Base-by-base conservation (phyloP, 2,888 invertebrate species). In the Hemistola chrysoprasaria region DNA sequence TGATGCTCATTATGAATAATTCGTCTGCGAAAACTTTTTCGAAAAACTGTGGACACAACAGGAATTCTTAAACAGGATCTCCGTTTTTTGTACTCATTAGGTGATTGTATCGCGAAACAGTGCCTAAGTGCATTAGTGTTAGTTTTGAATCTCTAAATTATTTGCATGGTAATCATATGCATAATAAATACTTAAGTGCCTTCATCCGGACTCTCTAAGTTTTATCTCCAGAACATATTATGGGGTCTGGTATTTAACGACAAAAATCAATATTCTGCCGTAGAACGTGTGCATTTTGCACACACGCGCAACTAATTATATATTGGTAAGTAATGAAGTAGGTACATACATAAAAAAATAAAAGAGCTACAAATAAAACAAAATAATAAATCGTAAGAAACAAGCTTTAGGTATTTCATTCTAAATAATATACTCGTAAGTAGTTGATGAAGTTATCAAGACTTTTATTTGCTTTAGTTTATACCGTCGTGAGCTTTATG, bases 1-100 rank as follows among this genome's bases (percentile, higher is more conserved):
- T 59, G 71, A 66, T 70, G 63, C 70, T 81, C 73, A 81, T 84
- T 83, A 79, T 79, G 74, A 78, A 83, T 81, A 85, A 83, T 81
- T 80, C 69, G 75, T 62, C 63, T 69, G 77, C 70, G 73, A 78
- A 54, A 78, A 73, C 60, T 76, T 79, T 78, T 79, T 72, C 75
- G 65, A 77, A 79, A 55, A 80, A 75, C 74, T 76, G 78, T 78
- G 78, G 76, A 80, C 79, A 77, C 80, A 77, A 66, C 65, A 67
- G 58, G 82, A 80, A 82, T 83, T 71, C 67, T 66, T 81, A 82
- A 83, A 58, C 69, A 78, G 76, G 62, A 59, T 59, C 62, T 54
- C 53, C 53, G 59, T 67, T 70, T 73, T 75, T 70, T 70, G 59
- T 56, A 39, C 56, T 68, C 65, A 74, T 72, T 71, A 74, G 61